A percentile compares a stretch with the other conserved stretches of the same genome.
Conservation (phyloP, 2,888 invertebrate genomes). For the Drosophila testacea region DNA sequence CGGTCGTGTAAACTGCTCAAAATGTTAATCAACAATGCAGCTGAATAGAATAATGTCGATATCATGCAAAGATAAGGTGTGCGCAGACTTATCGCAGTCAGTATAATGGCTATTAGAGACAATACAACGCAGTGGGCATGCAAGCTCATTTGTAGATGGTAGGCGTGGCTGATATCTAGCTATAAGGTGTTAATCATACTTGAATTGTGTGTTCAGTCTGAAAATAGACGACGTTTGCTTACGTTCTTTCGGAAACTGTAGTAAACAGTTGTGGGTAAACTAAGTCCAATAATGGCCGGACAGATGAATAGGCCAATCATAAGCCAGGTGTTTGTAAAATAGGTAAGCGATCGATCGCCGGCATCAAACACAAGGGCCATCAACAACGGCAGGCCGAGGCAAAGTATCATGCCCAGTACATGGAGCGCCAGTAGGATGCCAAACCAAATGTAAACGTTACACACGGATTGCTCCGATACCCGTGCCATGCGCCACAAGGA, state of each 20-base stretch:
- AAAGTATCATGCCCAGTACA: slow-evolving; percentile 75
- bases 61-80: slow-evolving; percentile 82
- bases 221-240: slow-evolving; percentile 18
- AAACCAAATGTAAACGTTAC: slow-evolving; percentile 68
- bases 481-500: slow-evolving; percentile 77
- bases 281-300: slow-evolving; percentile 82
- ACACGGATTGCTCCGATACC: slow-evolving; percentile 66
- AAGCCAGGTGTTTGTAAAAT: slow-evolving; percentile 87
- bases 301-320: slow-evolving; percentile 84
- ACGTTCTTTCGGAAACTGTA: slow-evolving; percentile 78
- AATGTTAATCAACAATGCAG: slow-evolving; percentile 75
- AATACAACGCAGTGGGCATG: slow-evolving; percentile 82
- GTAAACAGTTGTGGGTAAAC: slow-evolving; percentile 76
- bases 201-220: background rate
- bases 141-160: slow-evolving; percentile 81
- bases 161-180: slow-evolving; percentile 73
- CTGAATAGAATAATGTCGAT: slow-evolving; percentile 78
- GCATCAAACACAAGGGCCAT: slow-evolving; percentile 84
- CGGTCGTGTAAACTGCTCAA: slow-evolving; percentile 75
- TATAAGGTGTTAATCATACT: slow-evolving; percentile 28
- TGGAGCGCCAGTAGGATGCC: slow-evolving; percentile 74
- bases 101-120: slow-evolving; percentile 68
- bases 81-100: slow-evolving; percentile 75
- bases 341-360: slow-evolving; percentile 86
- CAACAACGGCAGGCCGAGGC: slow-evolving; percentile 77